Base-by-base conservation (phyloP, 2,888 invertebrate species). In the Chloromyia formosa region DNA sequence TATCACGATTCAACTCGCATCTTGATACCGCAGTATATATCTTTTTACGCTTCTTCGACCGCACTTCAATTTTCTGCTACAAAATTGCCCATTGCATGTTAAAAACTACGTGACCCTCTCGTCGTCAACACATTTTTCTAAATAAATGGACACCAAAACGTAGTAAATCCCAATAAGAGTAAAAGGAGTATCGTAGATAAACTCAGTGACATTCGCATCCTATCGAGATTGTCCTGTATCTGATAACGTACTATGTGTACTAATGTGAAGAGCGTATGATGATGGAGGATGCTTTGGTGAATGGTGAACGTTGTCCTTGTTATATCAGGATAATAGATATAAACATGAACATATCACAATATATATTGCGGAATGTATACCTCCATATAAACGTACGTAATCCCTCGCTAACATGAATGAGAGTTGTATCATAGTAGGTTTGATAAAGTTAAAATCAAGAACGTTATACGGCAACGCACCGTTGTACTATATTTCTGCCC, bases 41-140 rank as follows among this genome's bases (percentile, higher is more conserved):
- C n/a, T 35, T 35, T 35, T 35, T 35, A 35, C 27, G 27, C 27
- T 35, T 35, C 27, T 35, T 35, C 3, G 27, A 35, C 27, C 27
- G 27, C 7, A 35, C 27, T 35, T 35, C 27, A 35, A 35, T 35
- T 35, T 35, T 35, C 27, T 35, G 27, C 27, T 35, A 35, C 27
- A 35, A 35, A 35, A 35, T 35, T 35, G 27, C 27, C 23, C 60
- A 60, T 66, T 73, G 72, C 66, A 73, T 75, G 58, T 72, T 73
- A 75, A 75, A 75, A 73, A 66, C 72, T 75, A 75, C 75, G 75
- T 75, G 75, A 75, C 75, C 75, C 73, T 66, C 66, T 45, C 75
- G 62, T 60, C 53, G 54, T 75, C 54, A 60, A 75, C 49, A 66
- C 71, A 73, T 68, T 75, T 73, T 75, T 75, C 75, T 73, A 42